Base-by-base conservation (phyloP, 2,888 invertebrate genomes). In the Ptychoptera albimana region DNA sequence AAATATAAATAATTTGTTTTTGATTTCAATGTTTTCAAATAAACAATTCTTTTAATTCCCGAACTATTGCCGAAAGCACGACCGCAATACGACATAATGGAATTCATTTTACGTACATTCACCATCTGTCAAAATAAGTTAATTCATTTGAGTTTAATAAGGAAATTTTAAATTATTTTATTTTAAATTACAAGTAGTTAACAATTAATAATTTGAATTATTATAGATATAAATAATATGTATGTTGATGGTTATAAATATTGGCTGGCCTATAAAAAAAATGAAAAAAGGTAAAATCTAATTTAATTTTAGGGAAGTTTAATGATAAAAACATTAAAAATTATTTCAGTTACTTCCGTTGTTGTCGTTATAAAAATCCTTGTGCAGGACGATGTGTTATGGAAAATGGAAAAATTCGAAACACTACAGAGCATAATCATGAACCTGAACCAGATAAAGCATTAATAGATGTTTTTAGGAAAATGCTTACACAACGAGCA, bases 181-280 rank as follows among this genome's bases (percentile, higher is more conserved):
- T 23, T 23, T 23, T 7, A 5, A 23, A 23, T 5, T 23, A 23
- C 23, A 5, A 5, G 7, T 23, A 23, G 23, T n/a, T n/a, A n/a
- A 23, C 23, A 23, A 23, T 5, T 23, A 23, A 23, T 23, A 5
- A 23, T 5, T 5, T 23, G 7, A 23, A 5, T 23, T 23, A 23
- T 3, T 7, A 23, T 7, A 23, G 23, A 5, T 3, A 23, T 23
- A 12, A 30, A 8, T 9, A 43, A 16, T 11, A 56, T 56, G 55
- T 55, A 52, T 44, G 46, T 51, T 1, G 54, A 55, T 42, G 56
- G 55, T 3, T 55, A 50, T 42, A 56, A 56, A 47, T 56, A 55
- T 34, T 56, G 56, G 56, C 44, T 55, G 11, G 53, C 54, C 0
- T 54, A 55, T 38, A 53, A 52, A 44, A 54, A 53, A 39, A 51